Conservation (phyloP, 2,797 vertebrate genomes). For the Spheniscus humboldti region DNA sequence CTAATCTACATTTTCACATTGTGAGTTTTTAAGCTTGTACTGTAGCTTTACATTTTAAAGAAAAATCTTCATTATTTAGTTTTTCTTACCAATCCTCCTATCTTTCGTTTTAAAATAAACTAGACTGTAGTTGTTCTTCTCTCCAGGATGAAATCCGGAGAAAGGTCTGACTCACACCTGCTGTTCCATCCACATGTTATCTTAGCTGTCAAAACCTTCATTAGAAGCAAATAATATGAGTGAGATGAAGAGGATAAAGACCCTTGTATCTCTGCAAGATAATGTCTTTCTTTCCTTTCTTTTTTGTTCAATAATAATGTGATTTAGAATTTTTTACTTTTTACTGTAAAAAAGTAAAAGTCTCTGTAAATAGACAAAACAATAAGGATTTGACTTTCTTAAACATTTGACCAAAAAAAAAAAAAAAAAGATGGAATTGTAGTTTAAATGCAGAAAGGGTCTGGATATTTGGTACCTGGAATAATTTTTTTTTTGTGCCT, state of each 20-base stretch:
- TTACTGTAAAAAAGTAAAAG: not conserved
- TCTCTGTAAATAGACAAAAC: not conserved
- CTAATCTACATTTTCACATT: not conserved
- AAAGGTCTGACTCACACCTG: constrained; percentile 27
- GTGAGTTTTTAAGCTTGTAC: not conserved
- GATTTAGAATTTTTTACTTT: not conserved
- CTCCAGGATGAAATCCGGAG: constrained; percentile 14
- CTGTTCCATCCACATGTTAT: constrained; percentile 41
- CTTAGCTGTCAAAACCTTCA: constrained; percentile 51
- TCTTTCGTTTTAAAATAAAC: constrained; percentile 31
- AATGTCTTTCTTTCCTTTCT: not conserved
- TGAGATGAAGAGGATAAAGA: not conserved
- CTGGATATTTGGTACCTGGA: not conserved
- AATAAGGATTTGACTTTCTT: not conserved
- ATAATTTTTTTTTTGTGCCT: not conserved
- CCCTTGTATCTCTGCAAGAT: not conserved
- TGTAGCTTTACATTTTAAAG: not conserved
- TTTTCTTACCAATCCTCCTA: not conserved
- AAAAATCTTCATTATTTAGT: not conserved
- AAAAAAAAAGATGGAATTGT: not conserved
- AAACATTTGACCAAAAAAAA: not conserved
- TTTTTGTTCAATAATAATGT: not conserved
- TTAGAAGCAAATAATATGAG: not conserved
- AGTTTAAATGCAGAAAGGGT: not conserved
- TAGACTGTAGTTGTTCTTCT: constrained; percentile 9